These are phyloP conservation scores for Cerastis rubricosa DNA, from an alignment of 2,888 invertebrate genomes.

Conservation along the genomic window DNA sequence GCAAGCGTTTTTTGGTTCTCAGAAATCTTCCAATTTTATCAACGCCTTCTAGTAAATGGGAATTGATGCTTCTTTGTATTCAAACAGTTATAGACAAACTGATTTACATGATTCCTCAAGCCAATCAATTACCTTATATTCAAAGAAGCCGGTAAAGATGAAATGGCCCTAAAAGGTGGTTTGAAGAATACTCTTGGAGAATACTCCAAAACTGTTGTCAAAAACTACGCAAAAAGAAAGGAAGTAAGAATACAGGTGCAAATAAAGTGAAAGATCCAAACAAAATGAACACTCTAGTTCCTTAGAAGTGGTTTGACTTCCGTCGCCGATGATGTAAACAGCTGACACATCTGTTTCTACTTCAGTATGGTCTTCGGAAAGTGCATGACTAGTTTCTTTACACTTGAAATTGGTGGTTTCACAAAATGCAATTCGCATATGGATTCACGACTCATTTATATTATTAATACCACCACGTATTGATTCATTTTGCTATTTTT, in stretches of 20 bases:
- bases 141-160: neutral
- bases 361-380: constrained; percentile 26
- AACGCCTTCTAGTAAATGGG: neutral
- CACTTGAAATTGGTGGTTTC: neutral
- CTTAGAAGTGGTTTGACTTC: constrained; percentile 48
- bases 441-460: neutral
- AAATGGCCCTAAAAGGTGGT: neutral
- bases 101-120: neutral
- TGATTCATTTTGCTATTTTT: neutral
- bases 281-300: constrained; percentile 7
- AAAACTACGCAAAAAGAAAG: constrained; percentile 15
- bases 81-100: neutral
- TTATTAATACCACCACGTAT: neutral
- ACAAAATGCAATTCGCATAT: neutral
- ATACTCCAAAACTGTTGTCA: neutral
- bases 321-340: constrained; percentile 29
- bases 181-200: neutral
- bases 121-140: neutral
- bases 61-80: neutral
- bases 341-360: constrained; percentile 52
- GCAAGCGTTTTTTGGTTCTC: neutral
- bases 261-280: constrained; percentile 9
- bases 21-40: constrained; percentile 7
- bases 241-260: constrained; percentile 35
- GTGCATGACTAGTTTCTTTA: neutral